Conservation (phyloP, 2,797 vertebrate species). For the Lerista edwardsae region DNA sequence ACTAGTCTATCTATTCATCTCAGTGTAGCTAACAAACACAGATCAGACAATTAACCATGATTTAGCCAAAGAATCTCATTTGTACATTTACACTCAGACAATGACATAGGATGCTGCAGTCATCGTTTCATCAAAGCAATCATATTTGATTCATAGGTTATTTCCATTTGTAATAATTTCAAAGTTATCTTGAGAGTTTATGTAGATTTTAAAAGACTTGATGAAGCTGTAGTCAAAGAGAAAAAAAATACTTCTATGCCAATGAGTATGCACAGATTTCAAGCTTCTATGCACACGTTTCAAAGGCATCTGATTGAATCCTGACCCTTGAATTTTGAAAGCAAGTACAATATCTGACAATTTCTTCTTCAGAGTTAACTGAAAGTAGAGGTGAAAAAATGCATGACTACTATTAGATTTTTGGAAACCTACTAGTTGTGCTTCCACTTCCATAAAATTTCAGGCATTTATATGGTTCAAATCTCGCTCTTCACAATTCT, state of each 20-base stretch:
- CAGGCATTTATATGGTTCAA: constrained; percentile 18
- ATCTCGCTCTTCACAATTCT: not conserved
- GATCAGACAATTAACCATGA: not conserved
- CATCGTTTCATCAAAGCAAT: not conserved
- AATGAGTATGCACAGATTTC: constrained; percentile 7
- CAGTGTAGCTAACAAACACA: not conserved
- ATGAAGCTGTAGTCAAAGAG: not conserved
- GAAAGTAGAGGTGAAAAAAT: constrained; percentile 42
- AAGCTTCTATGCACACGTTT: not conserved
- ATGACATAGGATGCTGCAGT: not conserved
- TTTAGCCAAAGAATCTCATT: not conserved
- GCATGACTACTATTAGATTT: not conserved
- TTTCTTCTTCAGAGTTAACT: not conserved
- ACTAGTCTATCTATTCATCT: not conserved
- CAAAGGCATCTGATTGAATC: constrained; percentile 8
- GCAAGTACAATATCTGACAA: not conserved
- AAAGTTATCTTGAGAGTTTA: not conserved
- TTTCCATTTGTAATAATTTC: not conserved
- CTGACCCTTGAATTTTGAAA: not conserved
- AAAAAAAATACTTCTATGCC: not conserved
- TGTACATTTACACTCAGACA: not conserved
- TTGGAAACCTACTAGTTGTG: not conserved
- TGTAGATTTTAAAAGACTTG: not conserved
- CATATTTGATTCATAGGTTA: not conserved
- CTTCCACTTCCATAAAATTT: not conserved